These are phyloP conservation scores for Oreochromis mossambicus DNA, from an alignment of 2,797 vertebrate species.

Conservation along the genomic window DNA sequence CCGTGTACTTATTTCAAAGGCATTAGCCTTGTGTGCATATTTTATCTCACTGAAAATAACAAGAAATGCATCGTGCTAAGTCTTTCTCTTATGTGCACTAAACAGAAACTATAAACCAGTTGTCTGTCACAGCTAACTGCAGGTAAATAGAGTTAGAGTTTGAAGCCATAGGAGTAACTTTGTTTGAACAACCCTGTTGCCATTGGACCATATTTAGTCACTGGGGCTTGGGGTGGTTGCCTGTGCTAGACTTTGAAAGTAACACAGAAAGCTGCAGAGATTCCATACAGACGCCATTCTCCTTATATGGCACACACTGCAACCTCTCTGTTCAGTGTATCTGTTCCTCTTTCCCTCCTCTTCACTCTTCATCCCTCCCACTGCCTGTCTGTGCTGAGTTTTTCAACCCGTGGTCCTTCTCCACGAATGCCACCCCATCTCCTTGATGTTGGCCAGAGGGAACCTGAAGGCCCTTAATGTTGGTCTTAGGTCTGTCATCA, in stretches of 20 bases:
- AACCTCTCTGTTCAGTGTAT: slow-evolving; percentile 65
- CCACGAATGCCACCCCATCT: slow-evolving; percentile 4
- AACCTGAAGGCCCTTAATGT: slow-evolving; percentile 24
- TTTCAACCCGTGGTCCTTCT: slow-evolving; percentile 6
- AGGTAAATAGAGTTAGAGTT: slow-evolving; percentile 51
- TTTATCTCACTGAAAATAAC: neutral
- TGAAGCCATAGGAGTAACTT: slow-evolving; percentile 50
- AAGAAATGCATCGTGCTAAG: neutral
- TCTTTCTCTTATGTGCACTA: neutral
- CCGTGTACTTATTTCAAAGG: rapidly evolving
- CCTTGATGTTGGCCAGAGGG: slow-evolving; percentile 73
- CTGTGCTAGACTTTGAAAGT: slow-evolving; percentile 74
- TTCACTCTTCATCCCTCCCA: slow-evolving; percentile 40
- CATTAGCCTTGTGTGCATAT: neutral
- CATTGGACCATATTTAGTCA: slow-evolving; percentile 98
- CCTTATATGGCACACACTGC: slow-evolving; percentile 82
- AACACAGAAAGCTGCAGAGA: slow-evolving; percentile 85
- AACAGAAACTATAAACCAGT: neutral
- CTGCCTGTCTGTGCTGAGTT: slow-evolving; percentile 18
- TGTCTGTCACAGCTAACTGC: neutral
- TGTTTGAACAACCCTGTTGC: slow-evolving; percentile 69
- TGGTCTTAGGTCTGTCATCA: slow-evolving; percentile 41
- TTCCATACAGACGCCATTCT: slow-evolving; percentile 85
- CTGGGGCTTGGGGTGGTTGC: slow-evolving; percentile 67
- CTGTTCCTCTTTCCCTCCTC: slow-evolving; percentile 77